phyloP scores from a whole-genome alignment of 2,113 vertebrate species.

The Podarcis cretensis region DNA sequence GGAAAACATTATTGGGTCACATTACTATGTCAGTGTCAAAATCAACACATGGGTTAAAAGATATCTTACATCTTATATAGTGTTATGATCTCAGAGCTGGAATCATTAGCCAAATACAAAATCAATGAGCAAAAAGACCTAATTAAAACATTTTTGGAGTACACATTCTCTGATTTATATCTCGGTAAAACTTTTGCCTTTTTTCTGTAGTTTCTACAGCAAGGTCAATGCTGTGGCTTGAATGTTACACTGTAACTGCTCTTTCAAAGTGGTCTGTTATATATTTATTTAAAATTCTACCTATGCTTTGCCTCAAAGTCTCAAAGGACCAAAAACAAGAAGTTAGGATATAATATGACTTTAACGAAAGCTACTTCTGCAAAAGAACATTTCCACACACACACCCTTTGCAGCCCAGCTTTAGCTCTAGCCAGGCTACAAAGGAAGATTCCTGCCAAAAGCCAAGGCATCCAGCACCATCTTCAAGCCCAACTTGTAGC shows the following conservation, averaged over 20 bases:
- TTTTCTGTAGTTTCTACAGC: constrained; percentile 58
- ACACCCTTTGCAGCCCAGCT: too few species aligned
- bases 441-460: too few species aligned
- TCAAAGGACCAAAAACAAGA: not conserved
- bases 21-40: constrained; percentile 80
- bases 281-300: not conserved
- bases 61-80: constrained; percentile 70
- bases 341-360: not conserved
- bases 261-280: not conserved
- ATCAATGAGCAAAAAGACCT: constrained; percentile 71
- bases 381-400: too few species aligned
- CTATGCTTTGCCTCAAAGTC: not conserved
- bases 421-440: too few species aligned
- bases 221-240: constrained; percentile 33
- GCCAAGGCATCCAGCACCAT: too few species aligned
- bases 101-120: constrained; percentile 76
- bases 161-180: constrained; percentile 62
- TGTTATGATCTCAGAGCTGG: constrained; percentile 64
- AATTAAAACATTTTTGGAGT: constrained; percentile 53
- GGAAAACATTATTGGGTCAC: constrained; percentile 77
- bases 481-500: too few species aligned
- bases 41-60: constrained; percentile 75
- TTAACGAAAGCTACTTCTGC: too few species aligned
- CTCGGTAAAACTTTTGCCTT: constrained; percentile 67
- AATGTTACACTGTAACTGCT: constrained; percentile 34